Evolutionary conservation across 2,113 vertebrate genomes (phyloP).

Genomic region (Copsychus sechellarum): DNA sequence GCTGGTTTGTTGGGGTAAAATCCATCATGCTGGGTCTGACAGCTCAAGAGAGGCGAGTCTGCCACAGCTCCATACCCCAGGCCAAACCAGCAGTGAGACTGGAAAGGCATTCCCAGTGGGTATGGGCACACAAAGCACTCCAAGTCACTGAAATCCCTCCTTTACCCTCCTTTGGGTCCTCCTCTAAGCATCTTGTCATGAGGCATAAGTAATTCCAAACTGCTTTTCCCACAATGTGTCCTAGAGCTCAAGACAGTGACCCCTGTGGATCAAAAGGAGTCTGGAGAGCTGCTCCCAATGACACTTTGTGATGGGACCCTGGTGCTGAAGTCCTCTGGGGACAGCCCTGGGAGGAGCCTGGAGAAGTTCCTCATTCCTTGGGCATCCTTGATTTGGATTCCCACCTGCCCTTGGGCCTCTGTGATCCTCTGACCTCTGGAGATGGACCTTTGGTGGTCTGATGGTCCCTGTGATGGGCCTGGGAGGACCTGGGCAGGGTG

Average conservation of each 20-base stretch:
- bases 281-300: not conserved
- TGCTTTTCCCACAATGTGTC: not conserved
- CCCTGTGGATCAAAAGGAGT: not conserved
- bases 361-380: not conserved
- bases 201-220: not conserved
- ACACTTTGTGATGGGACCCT: not conserved
- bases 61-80: not conserved
- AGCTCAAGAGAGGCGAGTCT: rapidly evolving
- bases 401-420: not conserved
- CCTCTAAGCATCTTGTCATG: not conserved
- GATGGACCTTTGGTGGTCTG: not conserved
- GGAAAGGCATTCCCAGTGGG: not conserved
- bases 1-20: not conserved
- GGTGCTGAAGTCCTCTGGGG: not conserved
- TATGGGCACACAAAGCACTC: not conserved
- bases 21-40: not conserved
- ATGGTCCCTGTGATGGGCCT: not conserved
- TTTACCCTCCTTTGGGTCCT: not conserved
- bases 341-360: not conserved
- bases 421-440: not conserved
- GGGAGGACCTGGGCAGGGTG: not conserved
- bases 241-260: not conserved
- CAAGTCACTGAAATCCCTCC: not conserved
- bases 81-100: not conserved
- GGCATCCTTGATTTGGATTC: not conserved